Base-by-base conservation (phyloP, 1,140 invertebrate species). In the Tetramorium simillimum region DNA sequence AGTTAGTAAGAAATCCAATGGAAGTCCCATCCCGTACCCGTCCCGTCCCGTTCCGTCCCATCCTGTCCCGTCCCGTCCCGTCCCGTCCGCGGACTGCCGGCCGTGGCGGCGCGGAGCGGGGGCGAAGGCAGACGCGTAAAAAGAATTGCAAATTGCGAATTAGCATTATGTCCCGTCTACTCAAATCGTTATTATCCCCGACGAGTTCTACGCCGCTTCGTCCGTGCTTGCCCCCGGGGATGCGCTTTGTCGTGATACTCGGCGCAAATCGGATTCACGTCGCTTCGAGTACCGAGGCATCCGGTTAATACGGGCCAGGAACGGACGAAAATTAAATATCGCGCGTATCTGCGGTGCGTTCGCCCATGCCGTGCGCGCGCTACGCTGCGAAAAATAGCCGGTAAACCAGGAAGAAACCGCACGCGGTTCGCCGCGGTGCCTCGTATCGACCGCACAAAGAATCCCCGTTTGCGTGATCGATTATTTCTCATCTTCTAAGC, bases 61-160 rank as follows among this genome's bases (percentile, higher is more conserved):
- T 72, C 76, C 63, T 28, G 73, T 89, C 60, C 89, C 89, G 60
- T 70, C 80, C 80, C 65, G 73, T 89, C 60, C 89, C 89, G 60
- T 70, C 80, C 80, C 65, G 77, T 65, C 80, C 80, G 43, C 53
- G 88, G 86, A 82, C 73, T 58, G 43, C 28, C 58, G 40, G 85
- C 24, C 65, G 65, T 69, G 69, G 46, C 21, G 33, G 58, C 0
- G 43, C 9, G 58, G 49, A 51, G 62, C 58, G 78, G 78, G 70
- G 81, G 51, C 24, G 85, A 84, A 40, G 65, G 76, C 24, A 73
- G 80, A 77, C 77, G 88, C 90, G 89, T 88, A 93, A 93, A 93
- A 93, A 93, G 92, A 93, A 93, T 93, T 93, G 93, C 93, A 93
- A 93, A 93, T 93, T 93, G 87, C 86, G 89, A 91, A 93, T 93